Conservation (phyloP, 2,888 invertebrate species). For the Amphipyra berbera region DNA sequence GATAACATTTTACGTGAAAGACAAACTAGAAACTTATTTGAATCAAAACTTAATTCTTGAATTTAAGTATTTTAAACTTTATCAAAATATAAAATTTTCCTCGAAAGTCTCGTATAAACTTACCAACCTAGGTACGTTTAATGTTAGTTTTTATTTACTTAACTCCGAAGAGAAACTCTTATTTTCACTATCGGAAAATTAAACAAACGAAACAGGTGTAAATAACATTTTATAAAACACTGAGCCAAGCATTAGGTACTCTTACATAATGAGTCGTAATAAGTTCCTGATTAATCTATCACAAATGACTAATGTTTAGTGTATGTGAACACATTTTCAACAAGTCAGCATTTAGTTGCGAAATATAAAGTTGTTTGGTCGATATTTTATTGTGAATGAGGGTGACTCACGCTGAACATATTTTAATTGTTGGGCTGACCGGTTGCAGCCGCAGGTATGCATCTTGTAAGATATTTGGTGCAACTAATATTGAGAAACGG, state of each 20-base stretch:
- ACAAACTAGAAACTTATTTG: too few species aligned
- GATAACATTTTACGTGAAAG: too few species aligned
- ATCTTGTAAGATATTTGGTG: conserved; percentile 38
- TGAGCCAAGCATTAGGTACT: neutral
- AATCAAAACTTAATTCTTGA: too few species aligned
- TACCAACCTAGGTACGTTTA: too few species aligned
- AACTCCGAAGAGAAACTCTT: neutral
- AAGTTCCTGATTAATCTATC: conserved; percentile 12
- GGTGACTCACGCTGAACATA: conserved; percentile 61
- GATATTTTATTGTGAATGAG: conserved; percentile 41
- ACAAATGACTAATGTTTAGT: conserved; percentile 49
- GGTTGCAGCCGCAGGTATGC: conserved; percentile 38
- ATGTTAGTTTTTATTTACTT: too few species aligned
- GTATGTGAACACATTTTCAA: conserved; percentile 35
- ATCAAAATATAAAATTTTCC: too few species aligned
- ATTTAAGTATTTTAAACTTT: too few species aligned
- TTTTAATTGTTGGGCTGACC: conserved; percentile 59
- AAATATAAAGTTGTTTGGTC: conserved; percentile 45
- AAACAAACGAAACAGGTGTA: neutral
- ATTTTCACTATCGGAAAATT: conserved; percentile 3
- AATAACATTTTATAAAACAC: neutral
- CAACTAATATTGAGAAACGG: conserved; percentile 11
- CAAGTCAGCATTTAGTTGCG: conserved; percentile 42
- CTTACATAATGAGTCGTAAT: conserved; percentile 15
- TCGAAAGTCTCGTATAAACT: too few species aligned